Evolutionary conservation across 2,888 invertebrate genomes (phyloP).

Genomic region (Disparrhopalites patrizii): DNA sequence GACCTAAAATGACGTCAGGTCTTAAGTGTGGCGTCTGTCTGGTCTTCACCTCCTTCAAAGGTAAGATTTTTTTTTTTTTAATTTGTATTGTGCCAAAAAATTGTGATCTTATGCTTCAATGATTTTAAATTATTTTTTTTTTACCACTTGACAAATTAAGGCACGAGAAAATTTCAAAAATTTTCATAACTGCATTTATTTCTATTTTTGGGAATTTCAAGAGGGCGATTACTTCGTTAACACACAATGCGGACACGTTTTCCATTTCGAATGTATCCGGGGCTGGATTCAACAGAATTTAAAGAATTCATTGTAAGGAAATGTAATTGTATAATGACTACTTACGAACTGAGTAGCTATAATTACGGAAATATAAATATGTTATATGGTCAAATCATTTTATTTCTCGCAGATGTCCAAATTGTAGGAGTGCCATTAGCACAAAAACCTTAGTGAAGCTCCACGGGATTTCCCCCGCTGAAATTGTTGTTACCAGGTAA

Average conservation of each 20-base stretch:
- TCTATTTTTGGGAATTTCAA: conserved; percentile 11
- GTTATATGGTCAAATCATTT: neutral
- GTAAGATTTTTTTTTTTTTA: neutral
- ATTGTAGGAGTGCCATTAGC: conserved; percentile 22
- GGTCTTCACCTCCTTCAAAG: conserved; percentile 9
- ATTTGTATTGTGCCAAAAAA: neutral
- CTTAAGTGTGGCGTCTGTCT: neutral
- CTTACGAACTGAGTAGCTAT: too few species aligned
- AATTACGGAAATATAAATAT: neutral
- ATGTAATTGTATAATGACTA: neutral
- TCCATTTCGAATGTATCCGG: conserved; percentile 26
- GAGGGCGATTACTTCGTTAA: conserved; percentile 31
- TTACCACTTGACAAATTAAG: neutral
- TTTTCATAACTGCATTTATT: neutral
- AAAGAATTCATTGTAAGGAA: conserved; percentile 3
- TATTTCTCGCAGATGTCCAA: conserved; percentile 22
- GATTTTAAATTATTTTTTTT: neutral
- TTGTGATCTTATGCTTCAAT: neutral
- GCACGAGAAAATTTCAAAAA: neutral
- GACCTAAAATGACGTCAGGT: too few species aligned
- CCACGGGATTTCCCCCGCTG: conserved; percentile 29
- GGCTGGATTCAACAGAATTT: conserved; percentile 24
- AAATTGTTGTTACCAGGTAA: neutral
- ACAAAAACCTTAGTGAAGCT: conserved; percentile 22
- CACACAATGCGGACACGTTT: conserved; percentile 30